These are phyloP conservation scores for Promerops cafer DNA, from an alignment of 2,113 vertebrate species.

Conservation along the genomic window DNA sequence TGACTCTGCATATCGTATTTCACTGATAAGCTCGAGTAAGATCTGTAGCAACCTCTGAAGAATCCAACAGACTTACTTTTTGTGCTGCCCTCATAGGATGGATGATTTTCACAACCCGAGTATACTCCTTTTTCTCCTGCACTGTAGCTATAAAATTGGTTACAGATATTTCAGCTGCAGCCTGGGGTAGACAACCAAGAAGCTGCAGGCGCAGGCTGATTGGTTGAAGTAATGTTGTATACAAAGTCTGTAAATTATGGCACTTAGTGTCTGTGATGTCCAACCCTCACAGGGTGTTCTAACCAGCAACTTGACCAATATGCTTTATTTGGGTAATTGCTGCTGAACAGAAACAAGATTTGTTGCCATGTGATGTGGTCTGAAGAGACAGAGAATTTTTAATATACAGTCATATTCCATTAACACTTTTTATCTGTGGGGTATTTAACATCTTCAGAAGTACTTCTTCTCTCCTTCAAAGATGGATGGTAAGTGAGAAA, in stretches of 20 bases:
- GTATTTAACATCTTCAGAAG: background rate
- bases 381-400: background rate
- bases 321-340: background rate
- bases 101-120: background rate
- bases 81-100: background rate
- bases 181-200: background rate
- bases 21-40: background rate
- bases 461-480: background rate
- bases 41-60: background rate
- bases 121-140: background rate
- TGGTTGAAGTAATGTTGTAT: background rate
- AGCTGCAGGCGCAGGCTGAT: background rate
- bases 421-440: background rate
- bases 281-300: no score
- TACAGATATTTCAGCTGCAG: background rate
- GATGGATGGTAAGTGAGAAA: background rate
- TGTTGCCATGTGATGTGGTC: background rate
- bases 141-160: background rate
- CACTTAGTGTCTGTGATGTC: no score
- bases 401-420: background rate
- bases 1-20: background rate
- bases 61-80: background rate
- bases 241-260: background rate
- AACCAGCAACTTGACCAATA: background rate
- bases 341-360: background rate